Percentiles rank a stretch among this genome's conserved stretches.
Conservation (phyloP, 2,888 invertebrate species). For the Leucophenga montana region DNA sequence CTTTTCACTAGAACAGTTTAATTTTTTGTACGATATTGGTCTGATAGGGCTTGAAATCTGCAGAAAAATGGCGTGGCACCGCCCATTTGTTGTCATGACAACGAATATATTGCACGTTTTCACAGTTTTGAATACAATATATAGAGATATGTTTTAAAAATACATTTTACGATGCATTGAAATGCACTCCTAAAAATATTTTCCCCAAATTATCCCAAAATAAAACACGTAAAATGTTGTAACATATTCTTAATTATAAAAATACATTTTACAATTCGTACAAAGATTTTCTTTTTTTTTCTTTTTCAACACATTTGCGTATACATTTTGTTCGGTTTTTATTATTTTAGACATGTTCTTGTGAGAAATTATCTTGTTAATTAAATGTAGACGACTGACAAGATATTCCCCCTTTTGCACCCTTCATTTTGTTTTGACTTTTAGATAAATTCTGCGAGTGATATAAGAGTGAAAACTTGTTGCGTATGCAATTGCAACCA, state of each 20-base stretch:
- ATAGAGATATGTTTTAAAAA: no score
- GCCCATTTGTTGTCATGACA: no score
- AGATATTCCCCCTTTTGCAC: slow-evolving; percentile 29
- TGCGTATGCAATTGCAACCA: no score
- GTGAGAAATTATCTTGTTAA: slow-evolving; percentile 67
- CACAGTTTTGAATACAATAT: no score
- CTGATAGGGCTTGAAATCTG: no score
- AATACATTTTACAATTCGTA: slow-evolving; percentile 5
- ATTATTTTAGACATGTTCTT: slow-evolving; percentile 20
- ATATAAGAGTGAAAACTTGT: background rate
- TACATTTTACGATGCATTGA: no score
- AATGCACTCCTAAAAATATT: no score
- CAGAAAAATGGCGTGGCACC: no score
- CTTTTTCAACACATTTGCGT: background rate
- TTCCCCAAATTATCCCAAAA: background rate
- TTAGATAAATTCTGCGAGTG: background rate
- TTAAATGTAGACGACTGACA: slow-evolving; percentile 64
- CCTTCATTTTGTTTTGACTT: background rate
- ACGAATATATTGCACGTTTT: no score
- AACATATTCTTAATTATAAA: background rate
- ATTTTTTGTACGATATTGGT: no score
- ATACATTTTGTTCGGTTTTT: slow-evolving; percentile 23
- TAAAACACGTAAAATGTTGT: background rate
- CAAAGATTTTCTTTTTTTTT: background rate
- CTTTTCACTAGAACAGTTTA: no score